phyloP scores from a whole-genome alignment of 2,888 invertebrate species.

The Lasioglossum pauxillum region DNA sequence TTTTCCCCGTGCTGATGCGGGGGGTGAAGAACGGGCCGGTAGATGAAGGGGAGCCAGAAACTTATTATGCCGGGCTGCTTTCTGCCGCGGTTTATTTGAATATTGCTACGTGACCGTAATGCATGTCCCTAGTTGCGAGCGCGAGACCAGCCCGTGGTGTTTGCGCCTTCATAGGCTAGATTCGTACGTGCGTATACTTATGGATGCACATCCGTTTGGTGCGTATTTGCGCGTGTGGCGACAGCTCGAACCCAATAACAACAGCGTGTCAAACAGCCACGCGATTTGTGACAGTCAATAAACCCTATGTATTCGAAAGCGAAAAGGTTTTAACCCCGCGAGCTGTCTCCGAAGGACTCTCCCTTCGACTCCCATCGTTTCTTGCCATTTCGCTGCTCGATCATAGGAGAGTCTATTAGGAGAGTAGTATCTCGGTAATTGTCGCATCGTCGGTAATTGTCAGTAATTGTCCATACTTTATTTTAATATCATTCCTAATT shows the following conservation, averaged over 20 bases:
- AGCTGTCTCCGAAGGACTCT: slow-evolving; percentile 8
- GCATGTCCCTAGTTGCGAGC: slow-evolving; percentile 44
- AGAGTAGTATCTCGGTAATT: too few relatives aligned
- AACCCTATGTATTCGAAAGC: slow-evolving; percentile 49
- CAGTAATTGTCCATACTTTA: too few relatives aligned
- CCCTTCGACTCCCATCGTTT: too few relatives aligned
- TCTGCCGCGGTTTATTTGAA: slow-evolving; percentile 71
- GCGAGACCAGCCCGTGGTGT: slow-evolving; percentile 30
- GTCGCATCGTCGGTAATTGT: too few relatives aligned
- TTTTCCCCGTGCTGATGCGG: slow-evolving; percentile 14
- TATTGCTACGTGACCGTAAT: slow-evolving; percentile 71
- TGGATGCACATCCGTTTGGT: slow-evolving; percentile 7
- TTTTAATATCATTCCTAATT: too few relatives aligned
- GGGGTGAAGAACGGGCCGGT: background rate
- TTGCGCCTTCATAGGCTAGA: slow-evolving; percentile 37
- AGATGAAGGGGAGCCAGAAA: background rate
- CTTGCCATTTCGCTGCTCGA: too few relatives aligned
- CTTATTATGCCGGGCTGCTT: slow-evolving; percentile 60
- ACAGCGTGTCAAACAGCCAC: slow-evolving; percentile 47
- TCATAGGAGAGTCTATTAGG: too few relatives aligned
- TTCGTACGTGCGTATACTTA: slow-evolving; percentile 45
- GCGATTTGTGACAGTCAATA: slow-evolving; percentile 75
- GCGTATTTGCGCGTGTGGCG: slow-evolving; percentile 3
- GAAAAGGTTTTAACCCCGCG: slow-evolving; percentile 36
- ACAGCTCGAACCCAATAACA: slow-evolving; percentile 69